Evolutionary conservation across 2,888 invertebrate genomes (phyloP).

Genomic region (Leptopilina syphax): DNA sequence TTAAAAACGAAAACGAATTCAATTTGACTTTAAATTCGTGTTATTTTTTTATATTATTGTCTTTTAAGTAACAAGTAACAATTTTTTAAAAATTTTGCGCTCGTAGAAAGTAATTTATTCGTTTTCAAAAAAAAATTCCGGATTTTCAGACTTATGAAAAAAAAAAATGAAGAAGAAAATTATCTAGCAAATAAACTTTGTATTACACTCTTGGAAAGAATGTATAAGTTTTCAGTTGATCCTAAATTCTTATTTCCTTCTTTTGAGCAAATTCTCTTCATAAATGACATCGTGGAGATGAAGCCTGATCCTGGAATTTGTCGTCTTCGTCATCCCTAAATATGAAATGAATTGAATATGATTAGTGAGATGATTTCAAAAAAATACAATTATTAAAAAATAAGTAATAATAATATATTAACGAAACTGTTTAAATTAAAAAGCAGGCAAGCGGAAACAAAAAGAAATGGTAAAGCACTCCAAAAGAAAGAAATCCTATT

Average conservation of each 20-base stretch:
- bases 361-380: slow-evolving; percentile 24
- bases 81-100: too few species aligned
- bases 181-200: background rate
- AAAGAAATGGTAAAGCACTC: slow-evolving; percentile 1
- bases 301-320: slow-evolving; percentile 55
- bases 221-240: background rate
- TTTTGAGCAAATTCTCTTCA: slow-evolving; percentile 59
- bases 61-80: too few species aligned
- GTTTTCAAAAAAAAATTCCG: too few species aligned
- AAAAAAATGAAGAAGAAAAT: background rate
- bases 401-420: background rate
- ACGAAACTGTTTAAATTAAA: background rate
- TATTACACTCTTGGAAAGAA: background rate
- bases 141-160: too few species aligned
- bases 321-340: slow-evolving; percentile 68
- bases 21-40: too few species aligned
- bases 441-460: background rate
- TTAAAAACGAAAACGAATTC: too few species aligned
- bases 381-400: background rate
- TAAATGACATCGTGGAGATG: slow-evolving; percentile 69
- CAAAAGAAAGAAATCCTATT: background rate
- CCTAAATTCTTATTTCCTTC: background rate
- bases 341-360: slow-evolving; percentile 56
- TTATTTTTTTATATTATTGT: too few species aligned
- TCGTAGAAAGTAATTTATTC: too few species aligned